Base-by-base conservation (phyloP, 1,140 invertebrate genomes). In the Polypedilum pembai region DNA sequence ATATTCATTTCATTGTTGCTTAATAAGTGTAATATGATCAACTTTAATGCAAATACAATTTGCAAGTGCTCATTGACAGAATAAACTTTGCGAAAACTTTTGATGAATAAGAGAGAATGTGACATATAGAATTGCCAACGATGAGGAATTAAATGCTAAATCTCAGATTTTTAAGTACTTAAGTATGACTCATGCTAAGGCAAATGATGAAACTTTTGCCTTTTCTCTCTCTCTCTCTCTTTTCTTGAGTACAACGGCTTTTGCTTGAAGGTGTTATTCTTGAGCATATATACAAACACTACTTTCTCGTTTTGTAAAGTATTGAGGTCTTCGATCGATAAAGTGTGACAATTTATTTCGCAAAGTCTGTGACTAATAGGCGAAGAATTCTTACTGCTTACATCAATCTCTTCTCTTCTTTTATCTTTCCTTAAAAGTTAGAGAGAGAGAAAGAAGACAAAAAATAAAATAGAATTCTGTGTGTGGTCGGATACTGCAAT, bases 271-370 rank as follows among this genome's bases (percentile, higher is more conserved):
- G 4, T 56, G 45, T 56, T 56, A 33, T 33, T 15, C 45, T 56
- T 56, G 15, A n/a, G 45, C 12, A 15, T n/a, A n/a, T n/a, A n/a
- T n/a, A 56, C 45, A 56, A 33, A 56, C 15, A n/a, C 45, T 56
- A n/a, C 45, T 56, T 56, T n/a, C n/a, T 56, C 12, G 45, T 15
- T n/a, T n/a, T 12, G n/a, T 12, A 56, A 56, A 56, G 24, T 33
- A 33, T 56, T n/a, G 45, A 69, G 65, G 65, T 69, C 65, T 69
- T 69, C 18, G 20, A 69, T 69, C 65, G 65, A 69, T 69, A 69
- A 69, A 69, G 65, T 69, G 65, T 56, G 45, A 56, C 45, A 56
- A 15, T 56, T 56, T 56, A 56, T 56, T 56, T 56, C 45, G 45
- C 45, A 56, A 45, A 45, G n/a, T n/a, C 4, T n/a, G 7, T 69